These are phyloP conservation scores for Myotis myotis DNA, from an alignment of 2,797 vertebrate genomes.

Conservation along the genomic window DNA sequence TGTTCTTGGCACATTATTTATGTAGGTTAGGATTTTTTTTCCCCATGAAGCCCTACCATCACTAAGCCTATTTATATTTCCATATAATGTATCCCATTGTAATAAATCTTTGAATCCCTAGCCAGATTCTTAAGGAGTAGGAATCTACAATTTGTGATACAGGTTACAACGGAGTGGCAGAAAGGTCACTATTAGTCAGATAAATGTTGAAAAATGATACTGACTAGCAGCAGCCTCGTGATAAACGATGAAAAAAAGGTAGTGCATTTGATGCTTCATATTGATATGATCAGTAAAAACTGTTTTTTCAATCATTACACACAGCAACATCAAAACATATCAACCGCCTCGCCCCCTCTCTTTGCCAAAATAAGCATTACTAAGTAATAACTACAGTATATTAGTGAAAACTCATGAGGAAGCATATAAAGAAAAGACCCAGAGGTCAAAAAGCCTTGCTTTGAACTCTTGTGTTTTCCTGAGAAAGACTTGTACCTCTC, in stretches of 20 bases:
- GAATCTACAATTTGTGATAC: neutral
- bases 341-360: neutral
- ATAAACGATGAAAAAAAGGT: conserved; percentile 15
- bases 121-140: neutral
- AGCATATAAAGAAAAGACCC: neutral
- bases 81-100: conserved; percentile 33
- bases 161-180: neutral
- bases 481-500: neutral
- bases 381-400: neutral
- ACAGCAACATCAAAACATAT: neutral
- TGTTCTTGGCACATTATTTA: conserved; percentile 56
- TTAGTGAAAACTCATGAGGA: neutral
- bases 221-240: neutral
- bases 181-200: conserved; percentile 52
- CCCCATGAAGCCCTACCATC: conserved; percentile 17
- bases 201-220: conserved; percentile 43
- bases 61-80: conserved; percentile 58
- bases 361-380: neutral
- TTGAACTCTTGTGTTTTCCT: neutral
- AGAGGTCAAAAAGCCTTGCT: neutral
- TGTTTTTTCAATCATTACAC: neutral
- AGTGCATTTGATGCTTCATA: neutral
- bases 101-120: conserved; percentile 65
- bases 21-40: neutral
- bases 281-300: neutral